phyloP scores from a whole-genome alignment of 2,113 vertebrate genomes.

The Cettia cetti region DNA sequence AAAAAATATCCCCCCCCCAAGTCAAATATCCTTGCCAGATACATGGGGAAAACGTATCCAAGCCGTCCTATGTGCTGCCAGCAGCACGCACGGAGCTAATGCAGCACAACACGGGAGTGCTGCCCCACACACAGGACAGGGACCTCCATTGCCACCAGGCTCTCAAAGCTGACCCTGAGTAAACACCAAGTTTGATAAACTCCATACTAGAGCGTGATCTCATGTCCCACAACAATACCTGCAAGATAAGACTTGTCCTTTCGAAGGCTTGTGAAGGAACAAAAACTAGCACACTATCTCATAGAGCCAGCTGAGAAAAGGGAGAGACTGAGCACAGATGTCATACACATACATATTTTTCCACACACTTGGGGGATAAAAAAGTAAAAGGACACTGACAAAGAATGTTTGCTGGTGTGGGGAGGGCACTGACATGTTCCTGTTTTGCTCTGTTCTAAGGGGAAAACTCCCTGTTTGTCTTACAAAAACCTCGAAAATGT shows the following conservation, averaged over 20 bases:
- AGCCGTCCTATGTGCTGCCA: rapidly evolving
- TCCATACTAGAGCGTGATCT: neutral
- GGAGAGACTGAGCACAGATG: constrained; percentile 9
- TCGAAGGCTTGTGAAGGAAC: neutral
- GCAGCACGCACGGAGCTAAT: neutral
- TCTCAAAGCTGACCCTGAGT: constrained; percentile 33
- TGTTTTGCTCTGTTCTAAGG: neutral
- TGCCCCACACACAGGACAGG: neutral
- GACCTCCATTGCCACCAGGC: neutral
- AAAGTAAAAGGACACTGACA: neutral
- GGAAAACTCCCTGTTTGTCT: neutral
- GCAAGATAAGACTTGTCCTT: constrained; percentile 27
- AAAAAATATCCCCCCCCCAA: neutral
- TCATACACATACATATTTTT: neutral
- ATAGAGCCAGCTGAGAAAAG: constrained; percentile 3
- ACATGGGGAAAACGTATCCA: rapidly evolving
- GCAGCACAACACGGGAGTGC: rapidly evolving
- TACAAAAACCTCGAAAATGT: neutral
- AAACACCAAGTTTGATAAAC: constrained; percentile 42
- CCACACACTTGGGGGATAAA: neutral
- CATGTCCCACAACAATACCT: constrained; percentile 9
- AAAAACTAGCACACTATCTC: neutral
- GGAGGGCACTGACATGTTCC: neutral
- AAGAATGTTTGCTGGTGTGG: neutral
- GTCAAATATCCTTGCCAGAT: neutral